A percentile compares a stretch with the other conserved stretches of the same genome.
Evolutionary conservation across 2,797 vertebrate species (phyloP).

Genomic region (Amniataba percoides): DNA sequence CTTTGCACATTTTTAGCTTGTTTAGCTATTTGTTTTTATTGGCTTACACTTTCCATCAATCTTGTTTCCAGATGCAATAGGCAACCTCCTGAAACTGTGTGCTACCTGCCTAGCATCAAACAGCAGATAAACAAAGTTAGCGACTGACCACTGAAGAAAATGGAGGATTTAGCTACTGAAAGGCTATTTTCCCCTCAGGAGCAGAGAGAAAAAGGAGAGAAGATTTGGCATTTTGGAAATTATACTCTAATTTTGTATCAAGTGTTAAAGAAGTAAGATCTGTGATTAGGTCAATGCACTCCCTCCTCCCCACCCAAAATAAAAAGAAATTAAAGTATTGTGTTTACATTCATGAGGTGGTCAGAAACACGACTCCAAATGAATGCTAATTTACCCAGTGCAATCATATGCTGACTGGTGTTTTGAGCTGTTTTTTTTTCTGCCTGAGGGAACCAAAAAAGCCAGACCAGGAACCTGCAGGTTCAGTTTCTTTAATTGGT

Average conservation of each 20-base stretch:
- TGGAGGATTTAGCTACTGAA: background rate
- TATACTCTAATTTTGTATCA: background rate
- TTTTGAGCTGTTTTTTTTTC: background rate
- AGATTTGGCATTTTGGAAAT: background rate
- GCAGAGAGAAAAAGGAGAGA: background rate
- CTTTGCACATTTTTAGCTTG: background rate
- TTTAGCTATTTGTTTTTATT: conserved; percentile 3
- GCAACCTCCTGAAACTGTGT: background rate
- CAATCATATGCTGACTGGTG: background rate
- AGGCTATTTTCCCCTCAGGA: background rate
- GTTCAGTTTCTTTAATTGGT: conserved; percentile 15
- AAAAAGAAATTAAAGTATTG: too few relatives aligned
- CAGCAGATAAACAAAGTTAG: background rate
- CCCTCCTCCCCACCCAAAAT: too few relatives aligned
- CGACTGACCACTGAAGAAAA: background rate
- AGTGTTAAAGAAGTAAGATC: background rate
- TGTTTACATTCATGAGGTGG: too few relatives aligned
- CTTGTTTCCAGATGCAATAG: background rate
- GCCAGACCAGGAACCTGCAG: background rate
- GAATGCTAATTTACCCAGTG: background rate
- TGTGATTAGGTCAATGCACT: background rate
- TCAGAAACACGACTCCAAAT: too few relatives aligned
- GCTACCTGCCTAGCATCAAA: background rate
- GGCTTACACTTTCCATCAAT: background rate
- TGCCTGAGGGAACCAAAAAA: background rate